Base-by-base conservation (phyloP, 2,113 vertebrate species). In the Hystrix brachyura region DNA sequence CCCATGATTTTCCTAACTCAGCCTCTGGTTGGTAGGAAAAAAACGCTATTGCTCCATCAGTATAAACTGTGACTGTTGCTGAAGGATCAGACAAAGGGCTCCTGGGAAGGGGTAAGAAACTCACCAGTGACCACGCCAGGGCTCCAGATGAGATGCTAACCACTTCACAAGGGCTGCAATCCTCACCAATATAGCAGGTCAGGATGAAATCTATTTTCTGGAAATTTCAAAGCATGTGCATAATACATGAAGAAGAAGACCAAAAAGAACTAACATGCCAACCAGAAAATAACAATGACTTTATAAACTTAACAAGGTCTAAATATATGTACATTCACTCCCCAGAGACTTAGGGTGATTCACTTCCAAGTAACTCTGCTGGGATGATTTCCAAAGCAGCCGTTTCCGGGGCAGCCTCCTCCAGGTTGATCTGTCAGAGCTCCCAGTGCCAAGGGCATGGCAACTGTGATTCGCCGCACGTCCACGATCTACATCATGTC, bases 401-500 rank as follows among this genome's bases (percentile, higher is more conserved):
- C 0, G 43, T 51, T 53, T 72, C 53, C 53, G 2, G 25, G 34
- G 82, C 14, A 18, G 79, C 43, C 1, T 65, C 85, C 51, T 96
- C 57, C 74, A 83, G 53, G 71, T 15, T 86, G 51, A 34, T 83
- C 38, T 13, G 11, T 43, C 3, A 27, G 80, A 85, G 38, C 27
- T 81, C 38, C 19, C 76, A 69, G 90, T 55, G 38, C 14, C 19
- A 32, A 1, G 29, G 67, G 10, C 1, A 81, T 0, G 67, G 71
- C 12, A 13, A 4, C 12, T 57, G 34, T 18, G 95, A 11, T 17
- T 67, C 62, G 46, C 53, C 82, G 74, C 17, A 57, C 38, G 2
- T 69, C 67, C 79, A 78, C 0, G 1, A 34, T 59, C 99, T 98
- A 99, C 97, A 99, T 99, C 99, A 99, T 99, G 98, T 99, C 99